These are phyloP conservation scores for Psittacara wagleri DNA, from an alignment of 2,113 vertebrate species.

Conservation along the genomic window DNA sequence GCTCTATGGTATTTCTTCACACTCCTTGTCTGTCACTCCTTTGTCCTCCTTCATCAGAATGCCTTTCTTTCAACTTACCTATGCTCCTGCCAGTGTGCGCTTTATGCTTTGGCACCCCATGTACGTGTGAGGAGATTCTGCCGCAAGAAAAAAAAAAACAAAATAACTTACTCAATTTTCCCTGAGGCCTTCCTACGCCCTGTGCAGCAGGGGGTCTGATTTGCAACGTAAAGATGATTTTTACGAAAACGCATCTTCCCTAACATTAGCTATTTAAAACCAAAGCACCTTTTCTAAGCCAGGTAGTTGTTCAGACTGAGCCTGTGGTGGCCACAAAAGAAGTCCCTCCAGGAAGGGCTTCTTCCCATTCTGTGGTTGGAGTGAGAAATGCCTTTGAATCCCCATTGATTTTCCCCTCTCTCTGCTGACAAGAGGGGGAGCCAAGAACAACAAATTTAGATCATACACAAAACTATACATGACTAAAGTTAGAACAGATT, in stretches of 20 bases:
- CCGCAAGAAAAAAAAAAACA: neutral
- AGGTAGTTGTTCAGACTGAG: neutral
- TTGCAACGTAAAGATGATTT: neutral
- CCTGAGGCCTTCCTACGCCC: neutral
- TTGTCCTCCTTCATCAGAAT: rapidly evolving
- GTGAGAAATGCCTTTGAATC: neutral
- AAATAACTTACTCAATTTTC: neutral
- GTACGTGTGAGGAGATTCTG: neutral
- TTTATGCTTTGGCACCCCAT: neutral
- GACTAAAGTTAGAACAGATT: neutral
- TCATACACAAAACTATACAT: neutral
- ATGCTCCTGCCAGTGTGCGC: rapidly evolving
- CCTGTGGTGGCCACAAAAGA: neutral
- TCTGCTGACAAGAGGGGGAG: neutral
- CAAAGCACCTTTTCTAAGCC: neutral
- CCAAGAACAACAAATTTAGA: neutral
- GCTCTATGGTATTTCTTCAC: neutral
- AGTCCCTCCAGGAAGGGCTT: neutral
- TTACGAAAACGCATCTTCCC: neutral
- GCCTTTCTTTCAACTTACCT: neutral
- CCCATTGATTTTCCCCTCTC: neutral
- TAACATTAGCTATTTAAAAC: neutral
- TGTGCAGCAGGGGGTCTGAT: neutral
- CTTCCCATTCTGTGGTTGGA: neutral
- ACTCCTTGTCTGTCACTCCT: neutral